Evolutionary conservation across 2,888 invertebrate species (phyloP), one percentile per base, ranked within the genome.

Genomic region (Drosophila macrospina): DNA sequence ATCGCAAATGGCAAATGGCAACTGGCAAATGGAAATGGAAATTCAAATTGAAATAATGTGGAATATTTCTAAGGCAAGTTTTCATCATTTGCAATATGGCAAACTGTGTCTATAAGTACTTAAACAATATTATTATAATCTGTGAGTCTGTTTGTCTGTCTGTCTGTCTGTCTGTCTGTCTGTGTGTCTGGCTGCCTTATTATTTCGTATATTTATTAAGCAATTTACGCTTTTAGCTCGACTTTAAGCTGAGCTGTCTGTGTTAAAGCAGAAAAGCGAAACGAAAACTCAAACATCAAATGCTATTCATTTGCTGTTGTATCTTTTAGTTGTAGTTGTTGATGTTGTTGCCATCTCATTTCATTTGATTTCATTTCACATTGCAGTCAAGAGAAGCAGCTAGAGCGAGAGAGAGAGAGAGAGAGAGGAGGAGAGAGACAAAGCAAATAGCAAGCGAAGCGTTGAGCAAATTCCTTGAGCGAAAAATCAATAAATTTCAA

Each of bases 401-500:
- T 7, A 41, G 7, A 5, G 4, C 26, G 16, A 30, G 13, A 39
- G 10, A 5, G 42, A 51, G 69, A 59, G 61, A 52, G 20, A 20
- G 20, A 20, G 20, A 20, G 20, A 20, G 20, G 60, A 48, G 67
- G 63, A 41, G 48, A 39, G 39, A 76, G 55, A 64, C 64, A 75
- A 74, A 85, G 82, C 80, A 85, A 82, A 85, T 70, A 75, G 60
- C 72, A 66, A 41, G 72, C 60, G 57, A 74, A 70, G 74, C 80
- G 72, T 67, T 75, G 80, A 63, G 65, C 50, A 76, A 78, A 84
- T 84, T 84, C 80, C 82, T 70, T 69, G 56, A 60, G 72, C 70
- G 66, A 82, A 78, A 87, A 86, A 86, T 86, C 86, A 80, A 86
- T 86, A 86, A 86, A 86, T 86, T 86, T 86, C 86, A 85, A 86